phyloP scores from a whole-genome alignment of 1,140 invertebrate genomes.

The Homarus americanus region DNA sequence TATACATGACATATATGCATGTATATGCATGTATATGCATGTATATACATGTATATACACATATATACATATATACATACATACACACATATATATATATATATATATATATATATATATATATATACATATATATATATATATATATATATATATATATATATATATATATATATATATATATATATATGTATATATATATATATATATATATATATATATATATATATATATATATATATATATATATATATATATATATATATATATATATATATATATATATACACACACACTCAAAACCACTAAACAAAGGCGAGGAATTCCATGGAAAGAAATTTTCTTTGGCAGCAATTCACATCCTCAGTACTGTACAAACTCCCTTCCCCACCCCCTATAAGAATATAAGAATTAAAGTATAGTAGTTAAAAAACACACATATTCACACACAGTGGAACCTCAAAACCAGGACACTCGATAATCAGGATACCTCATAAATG shows the following conservation, averaged over 20 bases:
- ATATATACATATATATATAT: slow-evolving; percentile 27
- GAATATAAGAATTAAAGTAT: too few relatives aligned
- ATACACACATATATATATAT: too few relatives aligned
- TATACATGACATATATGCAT: background rate
- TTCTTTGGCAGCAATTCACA: too few relatives aligned
- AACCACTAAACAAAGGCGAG: background rate
- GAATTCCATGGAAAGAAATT: too few relatives aligned
- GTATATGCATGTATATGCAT: background rate
- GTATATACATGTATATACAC: too few relatives aligned
- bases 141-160: slow-evolving; percentile 29
- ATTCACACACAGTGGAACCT: too few relatives aligned
- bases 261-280: slow-evolving; percentile 29
- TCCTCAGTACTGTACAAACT: too few relatives aligned
- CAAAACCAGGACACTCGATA: too few relatives aligned
- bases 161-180: slow-evolving; percentile 29
- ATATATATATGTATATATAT: background rate
- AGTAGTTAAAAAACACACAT: too few relatives aligned
- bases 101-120: slow-evolving; percentile 33
- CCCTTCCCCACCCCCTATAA: too few relatives aligned
- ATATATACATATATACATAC: too few relatives aligned
- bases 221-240: slow-evolving; percentile 5
- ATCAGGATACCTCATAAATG: too few relatives aligned
- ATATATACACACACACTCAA: background rate
- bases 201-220: background rate
- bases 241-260: slow-evolving; percentile 29